Percentiles rank a stretch among this genome's conserved stretches.
Conservation (phyloP, 1,140 invertebrate genomes). For the Scaptodrosophila lebanonensis region DNA sequence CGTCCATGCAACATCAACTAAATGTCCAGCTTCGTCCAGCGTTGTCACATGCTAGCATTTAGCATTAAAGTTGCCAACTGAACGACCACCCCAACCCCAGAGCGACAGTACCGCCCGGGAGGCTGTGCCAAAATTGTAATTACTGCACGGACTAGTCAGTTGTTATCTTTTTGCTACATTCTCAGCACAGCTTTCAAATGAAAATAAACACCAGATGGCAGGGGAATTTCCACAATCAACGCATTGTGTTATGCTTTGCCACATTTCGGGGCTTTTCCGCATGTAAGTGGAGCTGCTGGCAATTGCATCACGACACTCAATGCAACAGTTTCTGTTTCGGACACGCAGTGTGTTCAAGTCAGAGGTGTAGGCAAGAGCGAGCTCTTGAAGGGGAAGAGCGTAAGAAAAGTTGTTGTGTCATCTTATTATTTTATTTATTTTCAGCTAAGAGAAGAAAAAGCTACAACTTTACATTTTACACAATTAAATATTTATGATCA, state of each 20-base stretch:
- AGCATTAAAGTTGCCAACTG: slow-evolving; percentile 3
- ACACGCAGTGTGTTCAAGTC: too few relatives aligned
- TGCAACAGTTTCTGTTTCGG: too few relatives aligned
- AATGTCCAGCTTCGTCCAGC: too few relatives aligned
- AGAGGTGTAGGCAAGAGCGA: too few relatives aligned
- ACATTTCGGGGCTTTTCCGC: slow-evolving; percentile 10
- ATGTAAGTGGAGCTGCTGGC: background rate
- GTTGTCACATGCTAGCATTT: slow-evolving; percentile 16
- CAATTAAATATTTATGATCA: too few relatives aligned
- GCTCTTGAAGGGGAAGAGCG: too few relatives aligned
- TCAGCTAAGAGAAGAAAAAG: too few relatives aligned
- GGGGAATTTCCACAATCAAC: slow-evolving; percentile 26
- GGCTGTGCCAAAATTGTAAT: slow-evolving; percentile 19
- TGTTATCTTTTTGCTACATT: background rate
- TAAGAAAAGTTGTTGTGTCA: too few relatives aligned
- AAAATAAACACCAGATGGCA: slow-evolving; percentile 1
- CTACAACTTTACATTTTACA: too few relatives aligned
- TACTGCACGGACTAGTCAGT: slow-evolving; percentile 1
- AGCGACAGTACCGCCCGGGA: background rate
- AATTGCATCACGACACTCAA: slow-evolving; percentile 4
- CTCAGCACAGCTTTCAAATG: background rate
- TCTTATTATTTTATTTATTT: too few relatives aligned
- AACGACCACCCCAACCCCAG: background rate
- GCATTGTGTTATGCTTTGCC: slow-evolving; percentile 1
- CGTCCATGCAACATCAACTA: slow-evolving; percentile 10